Percentiles rank a stretch among this genome's conserved stretches.
These are phyloP conservation scores for Rapana venosa DNA, from an alignment of 2,888 invertebrate species.

Conservation along the genomic window DNA sequence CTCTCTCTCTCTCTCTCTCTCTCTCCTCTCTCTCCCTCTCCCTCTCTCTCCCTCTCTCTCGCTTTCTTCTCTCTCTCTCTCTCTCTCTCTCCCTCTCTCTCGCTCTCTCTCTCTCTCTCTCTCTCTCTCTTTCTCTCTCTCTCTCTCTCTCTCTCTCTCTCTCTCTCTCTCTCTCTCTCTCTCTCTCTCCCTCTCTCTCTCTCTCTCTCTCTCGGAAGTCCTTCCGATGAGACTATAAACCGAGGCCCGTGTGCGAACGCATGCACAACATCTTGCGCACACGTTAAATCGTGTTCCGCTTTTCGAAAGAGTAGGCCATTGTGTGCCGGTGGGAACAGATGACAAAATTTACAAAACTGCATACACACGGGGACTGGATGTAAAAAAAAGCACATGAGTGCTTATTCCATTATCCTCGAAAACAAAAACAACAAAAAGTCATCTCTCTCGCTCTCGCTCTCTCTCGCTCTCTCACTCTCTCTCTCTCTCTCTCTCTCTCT, in stretches of 20 bases:
- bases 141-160: background rate
- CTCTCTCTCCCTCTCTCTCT: background rate
- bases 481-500: background rate
- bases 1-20: background rate
- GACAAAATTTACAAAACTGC: no score
- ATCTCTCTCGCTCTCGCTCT: conserved; percentile 7
- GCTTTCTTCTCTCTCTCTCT: background rate
- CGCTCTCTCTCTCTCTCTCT: background rate
- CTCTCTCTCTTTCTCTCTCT: background rate
- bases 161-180: background rate
- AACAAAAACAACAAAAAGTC: no score
- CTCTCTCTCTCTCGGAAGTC: background rate
- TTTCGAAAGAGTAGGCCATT: no score
- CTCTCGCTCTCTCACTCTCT: background rate
- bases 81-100: background rate
- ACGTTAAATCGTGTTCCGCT: no score
- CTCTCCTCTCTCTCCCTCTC: background rate
- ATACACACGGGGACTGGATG: no score
- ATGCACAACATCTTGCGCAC: no score
- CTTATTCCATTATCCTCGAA: no score
- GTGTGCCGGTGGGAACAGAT: no score
- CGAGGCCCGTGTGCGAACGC: no score
- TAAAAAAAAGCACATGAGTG: no score
- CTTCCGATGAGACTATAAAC: no score
- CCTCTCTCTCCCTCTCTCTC: conserved; percentile 8